phyloP scores from a whole-genome alignment of 2,888 invertebrate genomes.

The Caenorhabditis sp. region DNA sequence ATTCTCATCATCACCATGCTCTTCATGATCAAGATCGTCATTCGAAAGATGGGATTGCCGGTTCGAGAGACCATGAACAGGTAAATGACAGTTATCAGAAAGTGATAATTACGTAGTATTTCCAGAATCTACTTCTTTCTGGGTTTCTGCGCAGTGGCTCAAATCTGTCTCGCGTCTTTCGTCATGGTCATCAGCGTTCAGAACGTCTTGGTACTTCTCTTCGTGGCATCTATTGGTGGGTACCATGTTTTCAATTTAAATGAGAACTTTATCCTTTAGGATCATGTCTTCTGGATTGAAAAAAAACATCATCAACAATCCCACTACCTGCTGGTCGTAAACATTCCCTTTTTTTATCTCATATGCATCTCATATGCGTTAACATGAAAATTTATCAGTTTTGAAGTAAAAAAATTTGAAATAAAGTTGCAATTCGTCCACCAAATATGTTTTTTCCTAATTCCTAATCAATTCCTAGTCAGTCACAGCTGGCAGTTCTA shows the following conservation, averaged over 20 bases:
- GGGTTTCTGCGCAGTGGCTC: neutral
- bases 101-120: neutral
- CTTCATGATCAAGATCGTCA: constrained; percentile 6
- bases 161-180: neutral
- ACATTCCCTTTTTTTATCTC: too few species aligned
- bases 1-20: constrained; percentile 16
- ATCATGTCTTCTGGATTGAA: neutral
- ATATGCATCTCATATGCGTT: too few species aligned
- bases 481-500: too few species aligned
- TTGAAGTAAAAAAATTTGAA: neutral
- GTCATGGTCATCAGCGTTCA: neutral
- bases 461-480: too few species aligned
- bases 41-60: constrained; percentile 33
- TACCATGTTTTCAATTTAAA: neutral
- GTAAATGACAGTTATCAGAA: neutral
- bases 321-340: neutral
- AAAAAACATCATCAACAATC: neutral
- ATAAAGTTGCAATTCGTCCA: too few species aligned
- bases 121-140: constrained; percentile 19
- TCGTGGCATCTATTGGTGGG: constrained; percentile 12
- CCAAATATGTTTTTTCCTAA: too few species aligned
- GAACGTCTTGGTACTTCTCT: neutral
- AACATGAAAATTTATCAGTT: too few species aligned
- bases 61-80: constrained; percentile 18
- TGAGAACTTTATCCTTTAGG: too few species aligned